These are phyloP conservation scores for Cyclura pinguis DNA, from an alignment of 2,797 vertebrate species.

Conservation along the genomic window DNA sequence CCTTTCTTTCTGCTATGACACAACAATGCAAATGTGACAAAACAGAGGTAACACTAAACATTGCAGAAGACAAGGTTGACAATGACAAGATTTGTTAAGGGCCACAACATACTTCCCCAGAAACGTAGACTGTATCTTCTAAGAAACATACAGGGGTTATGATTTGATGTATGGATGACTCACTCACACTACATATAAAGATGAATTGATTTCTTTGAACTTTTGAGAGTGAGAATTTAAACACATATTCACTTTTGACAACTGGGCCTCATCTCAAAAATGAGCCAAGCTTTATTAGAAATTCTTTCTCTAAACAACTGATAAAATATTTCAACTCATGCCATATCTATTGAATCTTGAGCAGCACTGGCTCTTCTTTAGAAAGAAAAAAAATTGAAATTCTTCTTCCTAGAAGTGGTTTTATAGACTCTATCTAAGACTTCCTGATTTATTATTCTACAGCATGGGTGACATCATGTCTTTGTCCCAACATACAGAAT, in stretches of 20 bases:
- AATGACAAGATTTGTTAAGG: neutral
- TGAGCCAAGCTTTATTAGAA: neutral
- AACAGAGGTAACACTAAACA: neutral
- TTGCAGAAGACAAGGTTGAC: neutral
- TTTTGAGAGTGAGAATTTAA: neutral
- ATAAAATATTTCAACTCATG: neutral
- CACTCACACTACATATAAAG: constrained; percentile 2
- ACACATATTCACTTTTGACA: constrained; percentile 22
- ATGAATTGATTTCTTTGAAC: constrained; percentile 35
- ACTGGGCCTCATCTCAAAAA: neutral
- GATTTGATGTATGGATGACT: constrained; percentile 5
- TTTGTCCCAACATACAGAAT: constrained; percentile 6
- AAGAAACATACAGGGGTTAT: neutral
- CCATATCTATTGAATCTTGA: constrained; percentile 32
- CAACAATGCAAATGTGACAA: neutral
- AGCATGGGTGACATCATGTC: neutral
- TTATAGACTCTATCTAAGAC: neutral
- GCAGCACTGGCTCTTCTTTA: neutral
- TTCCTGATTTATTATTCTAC: constrained; percentile 10
- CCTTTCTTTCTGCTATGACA: neutral
- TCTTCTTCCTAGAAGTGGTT: rapidly evolving
- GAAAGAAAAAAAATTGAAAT: neutral
- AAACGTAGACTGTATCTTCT: neutral
- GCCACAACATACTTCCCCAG: neutral
- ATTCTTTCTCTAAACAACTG: neutral